A percentile compares a stretch with the other conserved stretches of the same genome.
These are phyloP conservation scores for Zaprionus gabonicus DNA, from an alignment of 1,140 invertebrate species.

Conservation along the genomic window DNA sequence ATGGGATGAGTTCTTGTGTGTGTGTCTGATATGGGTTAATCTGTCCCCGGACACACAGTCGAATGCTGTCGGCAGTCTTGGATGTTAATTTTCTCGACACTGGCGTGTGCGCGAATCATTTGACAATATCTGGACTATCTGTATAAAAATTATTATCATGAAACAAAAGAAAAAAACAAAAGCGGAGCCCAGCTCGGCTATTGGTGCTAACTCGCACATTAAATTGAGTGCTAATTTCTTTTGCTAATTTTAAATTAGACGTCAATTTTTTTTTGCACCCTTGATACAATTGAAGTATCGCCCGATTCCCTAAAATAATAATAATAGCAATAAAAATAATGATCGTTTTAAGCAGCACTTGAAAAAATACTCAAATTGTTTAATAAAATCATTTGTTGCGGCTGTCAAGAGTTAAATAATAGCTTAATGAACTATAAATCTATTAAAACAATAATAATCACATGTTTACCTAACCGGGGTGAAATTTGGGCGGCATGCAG, in stretches of 20 bases:
- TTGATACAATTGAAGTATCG: conserved; percentile 41
- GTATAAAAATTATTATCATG: conserved; percentile 25
- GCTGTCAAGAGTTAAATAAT: background rate
- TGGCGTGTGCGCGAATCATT: conserved; percentile 32
- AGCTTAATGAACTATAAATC: background rate
- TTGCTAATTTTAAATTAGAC: conserved; percentile 69
- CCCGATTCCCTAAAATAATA: conserved; percentile 15
- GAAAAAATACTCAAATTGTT: background rate
- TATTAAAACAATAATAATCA: background rate
- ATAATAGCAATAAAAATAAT: background rate
- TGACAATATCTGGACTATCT: conserved; percentile 29
- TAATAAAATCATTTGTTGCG: background rate
- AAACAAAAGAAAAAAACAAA: conserved; percentile 14
- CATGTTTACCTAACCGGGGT: too few relatives aligned
- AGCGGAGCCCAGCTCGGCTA: conserved; percentile 26
- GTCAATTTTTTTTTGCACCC: conserved; percentile 45
- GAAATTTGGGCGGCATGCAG: background rate
- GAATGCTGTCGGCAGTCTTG: background rate
- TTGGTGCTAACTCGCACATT: conserved; percentile 62
- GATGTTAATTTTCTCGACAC: conserved; percentile 30
- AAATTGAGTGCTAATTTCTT: conserved; percentile 64
- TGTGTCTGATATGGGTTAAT: conserved; percentile 7
- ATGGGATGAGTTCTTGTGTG: background rate
- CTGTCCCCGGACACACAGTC: background rate
- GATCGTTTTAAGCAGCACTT: background rate